Base-by-base conservation (phyloP, 1,140 invertebrate genomes). In the Cepaea nemoralis region DNA sequence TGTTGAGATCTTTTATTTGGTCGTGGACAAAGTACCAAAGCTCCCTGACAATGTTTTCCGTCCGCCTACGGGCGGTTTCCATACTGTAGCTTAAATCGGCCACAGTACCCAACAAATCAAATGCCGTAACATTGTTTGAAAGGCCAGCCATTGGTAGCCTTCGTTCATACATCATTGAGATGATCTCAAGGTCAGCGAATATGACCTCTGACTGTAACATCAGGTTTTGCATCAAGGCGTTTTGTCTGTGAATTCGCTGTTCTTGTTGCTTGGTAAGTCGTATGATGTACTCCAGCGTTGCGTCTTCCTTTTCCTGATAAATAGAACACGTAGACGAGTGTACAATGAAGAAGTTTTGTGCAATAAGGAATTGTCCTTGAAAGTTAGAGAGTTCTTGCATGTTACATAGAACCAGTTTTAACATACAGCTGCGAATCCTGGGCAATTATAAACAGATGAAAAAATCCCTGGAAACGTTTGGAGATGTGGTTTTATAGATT, bases 1-100 rank as follows among this genome's bases (percentile, higher is more conserved):
- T n/a, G n/a, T n/a, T n/a, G n/a, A n/a, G n/a, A n/a, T 95, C 95
- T 37, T 93, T 93, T 74, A 98, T 91, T 89, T 97, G 94, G 63
- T 94, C 92, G 83, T 93, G 94, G 0, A 97, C 92, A 87, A 94
- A 98, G 83, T 89, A 91, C 92, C 93, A 93, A 76, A 92, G 88
- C 87, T 93, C 93, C 74, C 85, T 94, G 0, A 96, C 94, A 88
- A 96, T 96, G 66, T 94, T 94, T 85, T 94, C 94, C 70, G 97
- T 93, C 85, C 94, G 93, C 24, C 96, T 92, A 70, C 96, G 92
- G 14, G 95, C 91, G 85, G 94, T 93, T 93, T 98, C 97, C 89
- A 97, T 97, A 83, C 96, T 94, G 76, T 94, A 88, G 40, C 94
- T 94, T 6, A 96, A n/a, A 6, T n/a, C 55, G 22, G 12, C 14